Base-by-base conservation (phyloP, 2,797 vertebrate genomes). In the Hyperoplus immaculatus region DNA sequence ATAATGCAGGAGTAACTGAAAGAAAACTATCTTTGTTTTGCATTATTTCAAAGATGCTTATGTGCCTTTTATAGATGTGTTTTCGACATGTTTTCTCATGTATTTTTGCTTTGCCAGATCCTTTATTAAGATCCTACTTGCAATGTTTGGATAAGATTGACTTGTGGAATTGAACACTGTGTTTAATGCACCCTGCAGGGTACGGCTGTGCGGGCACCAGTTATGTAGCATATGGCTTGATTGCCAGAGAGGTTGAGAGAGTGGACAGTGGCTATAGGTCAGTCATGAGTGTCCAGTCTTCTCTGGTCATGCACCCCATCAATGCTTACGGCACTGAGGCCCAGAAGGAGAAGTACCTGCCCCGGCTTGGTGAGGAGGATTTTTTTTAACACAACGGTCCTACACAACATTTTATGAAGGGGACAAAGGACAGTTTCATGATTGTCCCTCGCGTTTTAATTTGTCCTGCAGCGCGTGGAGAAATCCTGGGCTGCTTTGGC, bases 211-310 rank as follows among this genome's bases (percentile, higher is more conserved):
- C 97, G 7, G 97, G 96, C 15, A 96, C 95, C 1, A 96, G 96
- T 15, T 97, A 96, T 0, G 97, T 98, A 71, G 96, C 96, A 0
- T 97, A 97, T 0, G 97, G 97, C 29, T 91, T 98, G 71, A 94
- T 97, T 58, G 94, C 97, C 1, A 94, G 97, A 73, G 97, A 98
- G 89, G 93, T 97, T 43, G 97, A 98, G 91, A 87, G 96, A 12
- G 96, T 98, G 82, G 97, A 98, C 93, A 98, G 97, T 3, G 95
- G 96, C 12, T 98, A 97, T 86, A 95, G 97, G 46, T 98, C 97
- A 0, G 93, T 95, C 43, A 96, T 97, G 96, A 97, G 97, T 3
- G 96, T 97, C 21, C 97, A 98, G 94, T 97, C 97, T 8, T 97
- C 97, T 5, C 92, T 98, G 8, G 97, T 98, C 80, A 98, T 98